Evolutionary conservation across 2,888 invertebrate genomes (phyloP).

Genomic region (Eupelmus urozonus): DNA sequence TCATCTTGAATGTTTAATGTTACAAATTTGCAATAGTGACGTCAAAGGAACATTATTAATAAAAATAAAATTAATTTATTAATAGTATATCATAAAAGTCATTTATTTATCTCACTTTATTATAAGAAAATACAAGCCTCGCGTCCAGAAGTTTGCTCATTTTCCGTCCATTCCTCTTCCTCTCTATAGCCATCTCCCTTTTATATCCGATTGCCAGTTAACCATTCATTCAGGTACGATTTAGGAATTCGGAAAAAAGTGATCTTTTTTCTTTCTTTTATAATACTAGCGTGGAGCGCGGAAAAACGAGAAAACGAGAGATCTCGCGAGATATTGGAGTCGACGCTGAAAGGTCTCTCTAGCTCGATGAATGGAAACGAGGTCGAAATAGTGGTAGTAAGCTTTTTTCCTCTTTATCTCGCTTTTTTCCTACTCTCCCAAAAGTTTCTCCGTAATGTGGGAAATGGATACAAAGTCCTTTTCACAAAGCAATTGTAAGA

Average conservation of each 20-base stretch:
- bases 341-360: constrained; percentile 54
- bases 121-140: not conserved
- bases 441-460: constrained; percentile 43
- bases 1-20: too few species aligned
- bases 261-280: constrained; percentile 37
- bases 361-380: constrained; percentile 52
- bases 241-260: constrained; percentile 47
- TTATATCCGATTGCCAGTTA: constrained; percentile 14
- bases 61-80: too few species aligned
- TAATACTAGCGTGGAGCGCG: constrained; percentile 19
- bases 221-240: constrained; percentile 29
- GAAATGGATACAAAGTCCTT: constrained; percentile 57
- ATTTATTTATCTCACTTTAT: not conserved
- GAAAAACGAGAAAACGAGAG: constrained; percentile 55
- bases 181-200: not conserved
- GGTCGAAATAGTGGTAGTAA: constrained; percentile 31
- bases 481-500: constrained; percentile 48
- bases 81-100: not conserved
- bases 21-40: too few species aligned
- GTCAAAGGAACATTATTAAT: too few species aligned
- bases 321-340: constrained; percentile 59
- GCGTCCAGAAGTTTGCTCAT: constrained; percentile 34
- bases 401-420: constrained; percentile 27
- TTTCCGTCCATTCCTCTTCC: constrained; percentile 27
- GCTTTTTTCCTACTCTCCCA: constrained; percentile 28